These are phyloP conservation scores for Rhogogaster chlorosoma DNA, from an alignment of 2,888 invertebrate species.

Conservation along the genomic window DNA sequence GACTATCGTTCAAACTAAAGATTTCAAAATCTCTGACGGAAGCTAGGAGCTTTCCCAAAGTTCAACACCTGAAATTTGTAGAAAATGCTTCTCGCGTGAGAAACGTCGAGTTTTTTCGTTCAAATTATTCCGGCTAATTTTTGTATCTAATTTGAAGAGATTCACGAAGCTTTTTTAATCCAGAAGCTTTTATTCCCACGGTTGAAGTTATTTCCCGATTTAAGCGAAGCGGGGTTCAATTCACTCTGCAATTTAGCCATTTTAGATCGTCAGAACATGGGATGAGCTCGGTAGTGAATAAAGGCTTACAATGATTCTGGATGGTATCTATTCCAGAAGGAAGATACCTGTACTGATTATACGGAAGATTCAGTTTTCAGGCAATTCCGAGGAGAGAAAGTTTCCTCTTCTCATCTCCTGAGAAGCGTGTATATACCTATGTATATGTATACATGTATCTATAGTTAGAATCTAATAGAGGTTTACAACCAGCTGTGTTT, in stretches of 20 bases:
- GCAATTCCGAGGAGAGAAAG: not conserved
- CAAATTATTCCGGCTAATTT: not conserved
- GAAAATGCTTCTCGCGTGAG: not conserved
- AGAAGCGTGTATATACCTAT: not conserved
- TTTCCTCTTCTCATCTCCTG: not conserved
- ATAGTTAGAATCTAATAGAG: not conserved
- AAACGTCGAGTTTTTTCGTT: not conserved
- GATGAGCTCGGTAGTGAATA: not conserved
- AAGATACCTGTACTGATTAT: not conserved
- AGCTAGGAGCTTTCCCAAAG: not conserved
- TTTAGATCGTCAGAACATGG: not conserved
- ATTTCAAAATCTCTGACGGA: not conserved
- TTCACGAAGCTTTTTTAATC: not conserved
- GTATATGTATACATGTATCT: not conserved
- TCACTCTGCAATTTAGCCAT: not conserved
- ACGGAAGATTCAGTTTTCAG: not conserved
- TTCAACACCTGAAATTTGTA: not conserved
- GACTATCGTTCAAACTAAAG: no score
- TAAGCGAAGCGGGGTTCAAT: not conserved
- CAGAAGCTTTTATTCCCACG: not conserved
- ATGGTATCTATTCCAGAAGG: not conserved
- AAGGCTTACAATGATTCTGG: not conserved
- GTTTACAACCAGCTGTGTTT: conserved; percentile 11
- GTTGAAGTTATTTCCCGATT: not conserved
- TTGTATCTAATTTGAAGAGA: not conserved